Conservation (phyloP, 2,797 vertebrate genomes). For the Sebastes vulpes region DNA sequence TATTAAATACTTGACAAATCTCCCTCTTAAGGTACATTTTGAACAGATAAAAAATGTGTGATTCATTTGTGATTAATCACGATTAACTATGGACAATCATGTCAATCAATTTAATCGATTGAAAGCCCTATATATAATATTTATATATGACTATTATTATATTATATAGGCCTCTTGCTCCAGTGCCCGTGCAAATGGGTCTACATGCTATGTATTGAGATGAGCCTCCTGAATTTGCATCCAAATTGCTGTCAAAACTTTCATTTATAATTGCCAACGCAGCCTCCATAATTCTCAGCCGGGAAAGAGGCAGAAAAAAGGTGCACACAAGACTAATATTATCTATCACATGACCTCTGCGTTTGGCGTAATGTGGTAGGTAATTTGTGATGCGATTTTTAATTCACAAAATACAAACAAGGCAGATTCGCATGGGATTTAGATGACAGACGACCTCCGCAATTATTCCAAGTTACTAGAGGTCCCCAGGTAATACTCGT, state of each 20-base stretch:
- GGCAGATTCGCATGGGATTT: neutral
- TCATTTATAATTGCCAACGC: neutral
- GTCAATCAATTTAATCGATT: no score
- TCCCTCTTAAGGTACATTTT: no score
- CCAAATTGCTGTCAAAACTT: neutral
- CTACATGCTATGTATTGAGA: no score
- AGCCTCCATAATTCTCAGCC: neutral
- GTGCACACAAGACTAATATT: neutral
- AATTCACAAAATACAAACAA: neutral
- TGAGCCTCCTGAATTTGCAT: no score
- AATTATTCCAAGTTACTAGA: neutral
- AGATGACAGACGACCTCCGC: neutral
- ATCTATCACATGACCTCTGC: neutral
- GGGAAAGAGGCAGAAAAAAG: neutral
- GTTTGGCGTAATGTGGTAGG: neutral
- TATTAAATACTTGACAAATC: no score
- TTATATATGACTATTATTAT: no score
- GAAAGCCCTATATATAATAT: no score
- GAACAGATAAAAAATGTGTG: no score
- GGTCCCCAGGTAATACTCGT: neutral
- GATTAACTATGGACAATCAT: no score
- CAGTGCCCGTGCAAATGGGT: no score
- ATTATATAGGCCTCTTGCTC: no score
- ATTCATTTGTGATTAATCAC: no score
- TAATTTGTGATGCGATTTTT: neutral